Conservation (phyloP, 2,113 vertebrate species). For the Onychorhynchus coronatus region DNA sequence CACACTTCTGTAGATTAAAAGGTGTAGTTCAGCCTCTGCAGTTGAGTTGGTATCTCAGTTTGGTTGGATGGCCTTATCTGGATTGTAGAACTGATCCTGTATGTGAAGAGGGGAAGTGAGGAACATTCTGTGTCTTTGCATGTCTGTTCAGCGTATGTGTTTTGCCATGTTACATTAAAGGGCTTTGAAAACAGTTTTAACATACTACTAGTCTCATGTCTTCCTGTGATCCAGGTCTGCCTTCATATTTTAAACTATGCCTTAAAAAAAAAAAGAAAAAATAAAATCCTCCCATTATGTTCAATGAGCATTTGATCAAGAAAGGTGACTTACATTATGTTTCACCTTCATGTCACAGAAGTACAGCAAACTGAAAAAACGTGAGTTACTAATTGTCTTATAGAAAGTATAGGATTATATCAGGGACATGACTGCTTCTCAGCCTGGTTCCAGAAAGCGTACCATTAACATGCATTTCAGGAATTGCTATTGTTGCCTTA, state of each 20-base stretch:
- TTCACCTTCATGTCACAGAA: not conserved
- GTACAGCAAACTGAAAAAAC: not conserved
- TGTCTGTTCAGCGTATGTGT: not conserved
- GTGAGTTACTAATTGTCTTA: not conserved
- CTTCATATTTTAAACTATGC: not conserved
- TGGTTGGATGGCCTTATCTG: not conserved
- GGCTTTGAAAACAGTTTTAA: not conserved
- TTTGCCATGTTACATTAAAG: not conserved
- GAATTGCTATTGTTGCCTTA: not conserved
- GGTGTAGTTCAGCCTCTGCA: not conserved
- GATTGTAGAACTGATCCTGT: not conserved
- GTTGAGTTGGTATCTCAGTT: not conserved
- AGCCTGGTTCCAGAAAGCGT: not conserved
- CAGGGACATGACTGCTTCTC: not conserved
- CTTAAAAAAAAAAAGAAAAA: not conserved
- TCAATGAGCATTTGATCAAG: not conserved
- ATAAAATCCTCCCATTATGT: not conserved
- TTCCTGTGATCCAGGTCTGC: not conserved
- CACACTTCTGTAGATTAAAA: not conserved
- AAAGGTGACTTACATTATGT: not conserved
- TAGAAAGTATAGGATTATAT: not conserved
- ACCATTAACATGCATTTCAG: not conserved
- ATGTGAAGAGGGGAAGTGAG: not conserved
- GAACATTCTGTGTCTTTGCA: not conserved
- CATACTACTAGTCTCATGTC: not conserved